These are phyloP conservation scores for Dendrocincla tyrannina DNA, from an alignment of 2,797 vertebrate genomes.

Conservation along the genomic window DNA sequence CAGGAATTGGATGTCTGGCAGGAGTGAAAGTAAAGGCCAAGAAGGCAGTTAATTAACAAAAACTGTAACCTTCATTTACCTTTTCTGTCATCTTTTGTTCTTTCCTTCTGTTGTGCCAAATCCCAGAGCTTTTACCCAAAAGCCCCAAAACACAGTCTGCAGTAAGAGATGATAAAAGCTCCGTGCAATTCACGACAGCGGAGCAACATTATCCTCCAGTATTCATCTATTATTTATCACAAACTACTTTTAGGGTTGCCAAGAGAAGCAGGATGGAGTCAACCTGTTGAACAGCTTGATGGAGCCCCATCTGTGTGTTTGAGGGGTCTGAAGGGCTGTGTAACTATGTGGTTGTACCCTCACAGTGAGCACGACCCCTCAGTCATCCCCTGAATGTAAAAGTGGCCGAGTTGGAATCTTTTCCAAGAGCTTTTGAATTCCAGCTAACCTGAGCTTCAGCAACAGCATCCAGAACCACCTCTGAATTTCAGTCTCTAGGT, in stretches of 20 bases:
- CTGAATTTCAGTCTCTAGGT: background rate
- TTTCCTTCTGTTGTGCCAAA: background rate
- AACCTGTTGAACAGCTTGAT: background rate
- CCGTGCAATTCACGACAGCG: background rate
- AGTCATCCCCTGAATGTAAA: background rate
- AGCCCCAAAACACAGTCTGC: background rate
- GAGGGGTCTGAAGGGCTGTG: background rate
- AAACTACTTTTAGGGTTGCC: background rate
- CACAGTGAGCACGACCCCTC: fast-evolving
- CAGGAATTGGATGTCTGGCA: background rate
- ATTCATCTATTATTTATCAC: slow-evolving; percentile 52
- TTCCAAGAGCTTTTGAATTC: background rate
- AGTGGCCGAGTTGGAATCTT: background rate
- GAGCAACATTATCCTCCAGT: slow-evolving; percentile 15
- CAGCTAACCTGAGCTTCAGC: background rate
- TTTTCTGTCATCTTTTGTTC: slow-evolving; percentile 27
- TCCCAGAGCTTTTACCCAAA: slow-evolving; percentile 25
- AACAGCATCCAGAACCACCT: background rate
- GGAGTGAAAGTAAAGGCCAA: background rate
- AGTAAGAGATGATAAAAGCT: background rate
- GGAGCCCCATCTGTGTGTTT: background rate
- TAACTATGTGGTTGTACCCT: background rate
- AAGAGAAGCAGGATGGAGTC: background rate
- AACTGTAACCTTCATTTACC: background rate
- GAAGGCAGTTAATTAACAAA: slow-evolving; percentile 48